Percentiles rank a stretch among this genome's conserved stretches.
Conservation (phyloP, 2,888 invertebrate genomes). For the Syrphus vitripennis region DNA sequence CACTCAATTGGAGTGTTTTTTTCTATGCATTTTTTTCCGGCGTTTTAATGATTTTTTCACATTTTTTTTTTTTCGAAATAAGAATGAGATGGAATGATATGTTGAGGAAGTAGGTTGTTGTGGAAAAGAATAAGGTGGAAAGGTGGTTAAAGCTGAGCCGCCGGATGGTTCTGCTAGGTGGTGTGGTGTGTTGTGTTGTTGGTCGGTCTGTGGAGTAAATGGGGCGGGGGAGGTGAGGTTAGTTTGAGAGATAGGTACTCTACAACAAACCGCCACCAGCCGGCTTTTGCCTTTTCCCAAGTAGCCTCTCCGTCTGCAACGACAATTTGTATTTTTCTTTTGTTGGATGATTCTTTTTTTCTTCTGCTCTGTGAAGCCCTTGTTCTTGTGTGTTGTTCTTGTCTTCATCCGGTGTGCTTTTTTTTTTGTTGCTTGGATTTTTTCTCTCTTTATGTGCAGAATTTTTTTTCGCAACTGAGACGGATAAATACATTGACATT, state of each 20-base stretch:
- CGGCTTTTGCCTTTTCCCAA: constrained; percentile 64
- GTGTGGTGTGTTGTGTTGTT: not conserved
- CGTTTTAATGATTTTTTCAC: constrained; percentile 24
- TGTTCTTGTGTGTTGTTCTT: constrained; percentile 63
- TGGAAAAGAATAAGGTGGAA: no score
- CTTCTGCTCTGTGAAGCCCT: constrained; percentile 39
- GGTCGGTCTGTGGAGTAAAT: not conserved
- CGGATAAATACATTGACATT: constrained; percentile 53
- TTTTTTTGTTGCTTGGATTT: constrained; percentile 64
- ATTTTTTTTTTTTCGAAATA: constrained; percentile 42
- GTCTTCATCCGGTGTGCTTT: constrained; percentile 63
- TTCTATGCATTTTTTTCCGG: constrained; percentile 34
- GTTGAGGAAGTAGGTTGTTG: constrained; percentile 49
- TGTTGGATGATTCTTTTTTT: constrained; percentile 63
- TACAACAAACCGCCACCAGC: constrained; percentile 35
- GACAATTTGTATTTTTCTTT: constrained; percentile 70
- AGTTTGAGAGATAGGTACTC: not conserved
- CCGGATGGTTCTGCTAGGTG: not conserved
- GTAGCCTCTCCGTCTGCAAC: constrained; percentile 71
- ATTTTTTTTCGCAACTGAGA: constrained; percentile 42
- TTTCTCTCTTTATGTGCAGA: constrained; percentile 60
- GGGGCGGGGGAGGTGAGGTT: no score
- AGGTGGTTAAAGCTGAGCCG: not conserved
- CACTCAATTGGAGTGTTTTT: constrained; percentile 53
- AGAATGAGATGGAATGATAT: constrained; percentile 55